These are phyloP conservation scores for Macrochelys suwanniensis DNA, from an alignment of 2,797 vertebrate species.

Conservation along the genomic window DNA sequence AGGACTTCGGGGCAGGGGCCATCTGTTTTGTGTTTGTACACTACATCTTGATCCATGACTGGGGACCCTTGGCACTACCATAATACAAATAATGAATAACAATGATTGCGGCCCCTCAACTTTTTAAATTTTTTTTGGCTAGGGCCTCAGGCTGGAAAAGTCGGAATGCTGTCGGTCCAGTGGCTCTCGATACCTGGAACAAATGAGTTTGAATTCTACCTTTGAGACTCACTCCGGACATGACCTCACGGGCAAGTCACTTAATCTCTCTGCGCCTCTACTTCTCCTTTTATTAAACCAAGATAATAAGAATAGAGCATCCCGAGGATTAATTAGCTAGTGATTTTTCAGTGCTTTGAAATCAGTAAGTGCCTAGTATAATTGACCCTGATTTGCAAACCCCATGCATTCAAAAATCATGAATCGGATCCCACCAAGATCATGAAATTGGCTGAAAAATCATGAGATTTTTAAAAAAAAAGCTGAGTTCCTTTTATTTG, in stretches of 20 bases:
- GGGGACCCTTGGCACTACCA: background rate
- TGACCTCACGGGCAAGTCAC: background rate
- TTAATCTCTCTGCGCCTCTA: background rate
- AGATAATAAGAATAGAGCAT: background rate
- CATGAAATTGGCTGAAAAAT: rapidly evolving
- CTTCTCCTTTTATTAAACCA: background rate
- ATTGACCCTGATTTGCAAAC: background rate
- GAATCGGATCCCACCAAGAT: rapidly evolving
- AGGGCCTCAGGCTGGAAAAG: background rate
- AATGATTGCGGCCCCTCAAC: background rate
- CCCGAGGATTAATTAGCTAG: background rate
- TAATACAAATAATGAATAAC: background rate
- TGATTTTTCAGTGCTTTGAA: background rate
- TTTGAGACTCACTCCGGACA: background rate
- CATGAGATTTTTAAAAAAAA: background rate
- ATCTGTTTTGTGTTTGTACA: too few relatives aligned
- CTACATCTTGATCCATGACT: too few relatives aligned
- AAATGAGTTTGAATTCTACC: background rate
- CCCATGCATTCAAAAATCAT: background rate
- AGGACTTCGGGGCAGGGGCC: too few relatives aligned
- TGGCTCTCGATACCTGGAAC: background rate
- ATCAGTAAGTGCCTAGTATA: background rate
- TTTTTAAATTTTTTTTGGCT: background rate
- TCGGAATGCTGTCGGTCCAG: background rate
- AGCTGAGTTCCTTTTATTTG: rapidly evolving